phyloP scores from a whole-genome alignment of 1,140 invertebrate genomes.

The Bursaphelenchus mucronatus region DNA sequence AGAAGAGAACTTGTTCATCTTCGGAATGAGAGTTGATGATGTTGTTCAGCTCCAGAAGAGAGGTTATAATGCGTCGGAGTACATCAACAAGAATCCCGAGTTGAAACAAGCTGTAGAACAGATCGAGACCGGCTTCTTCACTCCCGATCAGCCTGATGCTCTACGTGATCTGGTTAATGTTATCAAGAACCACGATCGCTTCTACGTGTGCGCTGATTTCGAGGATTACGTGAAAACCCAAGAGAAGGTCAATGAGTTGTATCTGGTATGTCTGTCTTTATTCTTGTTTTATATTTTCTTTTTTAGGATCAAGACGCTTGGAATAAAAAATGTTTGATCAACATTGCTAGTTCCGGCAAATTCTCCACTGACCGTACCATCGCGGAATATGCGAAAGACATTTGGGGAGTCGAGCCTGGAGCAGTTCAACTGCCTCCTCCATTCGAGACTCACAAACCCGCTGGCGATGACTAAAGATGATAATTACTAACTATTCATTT shows the following conservation, averaged over 20 bases:
- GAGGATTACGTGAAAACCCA: constrained; percentile 88
- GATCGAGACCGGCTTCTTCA: constrained; percentile 92
- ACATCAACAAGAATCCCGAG: constrained; percentile 84
- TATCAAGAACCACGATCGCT: constrained; percentile 86
- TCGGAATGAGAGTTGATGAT: constrained; percentile 90
- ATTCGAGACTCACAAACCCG: constrained; percentile 46
- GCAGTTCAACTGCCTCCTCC: constrained; percentile 52
- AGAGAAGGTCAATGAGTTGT: constrained; percentile 73
- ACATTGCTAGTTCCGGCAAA: constrained; percentile 94
- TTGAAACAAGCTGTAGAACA: constrained; percentile 89
- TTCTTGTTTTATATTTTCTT: not conserved
- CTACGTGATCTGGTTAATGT: constrained; percentile 86
- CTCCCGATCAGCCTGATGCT: constrained; percentile 80
- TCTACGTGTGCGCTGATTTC: constrained; percentile 87
- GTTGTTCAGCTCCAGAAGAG: constrained; percentile 77
- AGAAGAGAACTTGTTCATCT: constrained; percentile 96
- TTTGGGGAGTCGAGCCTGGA: constrained; percentile 70
- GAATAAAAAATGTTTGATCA: constrained; percentile 88
- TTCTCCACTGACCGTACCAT: constrained; percentile 93
- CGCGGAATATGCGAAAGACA: constrained; percentile 86
- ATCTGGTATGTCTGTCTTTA: constrained; percentile 2
- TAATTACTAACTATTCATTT: too few species aligned
- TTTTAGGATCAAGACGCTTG: constrained; percentile 79
- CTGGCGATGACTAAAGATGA: not conserved
- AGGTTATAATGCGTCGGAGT: constrained; percentile 82